Conservation (phyloP, 2,113 vertebrate genomes). For the Albula glossodonta region DNA sequence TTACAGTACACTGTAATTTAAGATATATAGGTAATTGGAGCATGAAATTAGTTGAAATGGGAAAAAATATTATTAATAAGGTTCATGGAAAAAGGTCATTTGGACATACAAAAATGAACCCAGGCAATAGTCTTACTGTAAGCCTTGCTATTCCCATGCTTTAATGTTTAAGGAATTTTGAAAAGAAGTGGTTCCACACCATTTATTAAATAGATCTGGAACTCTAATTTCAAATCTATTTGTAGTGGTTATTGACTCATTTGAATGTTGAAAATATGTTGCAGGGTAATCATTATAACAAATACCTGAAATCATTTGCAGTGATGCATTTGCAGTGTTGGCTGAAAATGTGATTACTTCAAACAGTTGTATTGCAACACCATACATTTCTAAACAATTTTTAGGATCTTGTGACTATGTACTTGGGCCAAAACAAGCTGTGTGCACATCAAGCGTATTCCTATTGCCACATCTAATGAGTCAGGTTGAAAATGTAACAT, state of each 20-base stretch:
- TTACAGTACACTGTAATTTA: neutral
- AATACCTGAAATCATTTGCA: neutral
- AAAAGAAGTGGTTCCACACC: conserved; percentile 11
- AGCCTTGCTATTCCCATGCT: neutral
- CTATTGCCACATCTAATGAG: neutral
- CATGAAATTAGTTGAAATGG: neutral
- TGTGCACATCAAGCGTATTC: neutral
- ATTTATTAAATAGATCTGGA: neutral
- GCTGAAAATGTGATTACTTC: neutral
- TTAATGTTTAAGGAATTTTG: neutral
- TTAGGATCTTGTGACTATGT: neutral
- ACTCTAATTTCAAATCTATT: neutral
- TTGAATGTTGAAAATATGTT: conserved; percentile 1
- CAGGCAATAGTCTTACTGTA: neutral
- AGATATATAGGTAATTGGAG: neutral
- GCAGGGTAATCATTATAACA: neutral
- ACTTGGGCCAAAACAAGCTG: neutral
- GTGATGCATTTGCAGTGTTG: neutral
- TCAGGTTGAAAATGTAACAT: neutral
- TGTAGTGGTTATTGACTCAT: neutral
- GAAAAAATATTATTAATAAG: neutral
- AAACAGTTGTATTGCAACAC: neutral
- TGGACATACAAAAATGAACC: neutral
- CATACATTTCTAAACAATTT: neutral
- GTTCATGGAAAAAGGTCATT: neutral